Evolutionary conservation across 2,888 invertebrate species (phyloP), one percentile per base, ranked within the genome.

Genomic region (Tiliacea citrago): DNA sequence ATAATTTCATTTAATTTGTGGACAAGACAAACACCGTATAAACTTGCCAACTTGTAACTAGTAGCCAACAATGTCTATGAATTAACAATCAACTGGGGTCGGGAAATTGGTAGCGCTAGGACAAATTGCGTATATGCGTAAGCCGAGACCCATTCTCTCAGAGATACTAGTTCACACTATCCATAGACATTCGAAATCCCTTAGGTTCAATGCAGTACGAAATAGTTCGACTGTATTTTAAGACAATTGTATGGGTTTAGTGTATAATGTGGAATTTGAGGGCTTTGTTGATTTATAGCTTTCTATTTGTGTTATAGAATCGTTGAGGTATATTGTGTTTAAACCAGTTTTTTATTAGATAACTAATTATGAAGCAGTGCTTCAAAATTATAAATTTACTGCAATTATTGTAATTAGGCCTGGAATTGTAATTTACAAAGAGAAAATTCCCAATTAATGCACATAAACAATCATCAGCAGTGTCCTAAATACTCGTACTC

Each of bases 51-150:
- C 88, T 92, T 86, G 89, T 91, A 90, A 91, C 92, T 90, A 89
- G 83, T 86, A 89, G 84, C 86, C 86, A 91, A 94, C 93, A 93
- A 91, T 91, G 92, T 90, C 88, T 88, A 91, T 94, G 93, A 94
- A 94, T 94, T 93, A 94, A 93, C 92, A 93, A 94, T 93, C 92
- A 93, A 91, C 88, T 89, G 81, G 88, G 89, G 87, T 88, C 84
- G 88, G 65, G 88, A 90, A 91, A 92, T 91, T 91, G 88, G 90
- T 87, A 84, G 82, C 86, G 85, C 90, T 92, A 81, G 83, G 88
- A 90, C 91, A 91, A 92, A 91, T 91, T 91, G 88, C 87, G 88
- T 91, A 89, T 89, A 89, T 89, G 87, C 88, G 88, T 88, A 88
- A 82, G 81, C 81, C 68, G 80, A 71, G 76, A 75, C 75, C 81